A percentile compares a stretch with the other conserved stretches of the same genome.
phyloP scores from a whole-genome alignment of 1,140 invertebrate genomes.

The Pteromalus puparum region DNA sequence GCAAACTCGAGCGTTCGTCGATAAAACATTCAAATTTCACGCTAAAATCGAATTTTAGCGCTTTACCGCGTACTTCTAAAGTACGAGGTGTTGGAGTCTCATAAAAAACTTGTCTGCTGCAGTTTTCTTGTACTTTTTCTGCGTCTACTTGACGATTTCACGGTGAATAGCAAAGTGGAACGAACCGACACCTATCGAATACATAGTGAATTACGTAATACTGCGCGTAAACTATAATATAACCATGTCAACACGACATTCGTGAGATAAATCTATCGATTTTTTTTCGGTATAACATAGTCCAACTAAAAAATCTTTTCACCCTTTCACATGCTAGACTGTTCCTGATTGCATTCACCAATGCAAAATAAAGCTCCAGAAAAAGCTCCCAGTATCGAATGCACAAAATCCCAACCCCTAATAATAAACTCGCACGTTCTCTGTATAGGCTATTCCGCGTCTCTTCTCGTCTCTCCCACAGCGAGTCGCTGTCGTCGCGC shows the following conservation, averaged over 20 bases:
- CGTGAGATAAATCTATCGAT: too few relatives aligned
- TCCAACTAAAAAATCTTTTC: too few relatives aligned
- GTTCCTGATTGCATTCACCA: too few relatives aligned
- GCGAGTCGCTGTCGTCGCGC: background rate
- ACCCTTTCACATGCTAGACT: too few relatives aligned
- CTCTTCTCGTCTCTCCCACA: background rate
- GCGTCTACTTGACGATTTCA: background rate
- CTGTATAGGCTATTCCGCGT: too few relatives aligned
- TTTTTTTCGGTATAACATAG: too few relatives aligned
- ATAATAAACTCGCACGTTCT: too few relatives aligned
- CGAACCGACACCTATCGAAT: background rate
- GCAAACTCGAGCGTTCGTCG: background rate
- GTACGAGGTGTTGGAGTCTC: background rate
- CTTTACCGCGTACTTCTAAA: background rate
- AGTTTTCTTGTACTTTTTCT: background rate
- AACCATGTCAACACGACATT: background rate
- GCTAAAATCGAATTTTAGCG: background rate
- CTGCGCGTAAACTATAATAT: background rate
- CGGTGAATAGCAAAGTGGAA: background rate
- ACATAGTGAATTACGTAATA: background rate
- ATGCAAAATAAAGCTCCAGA: too few relatives aligned
- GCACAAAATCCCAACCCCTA: too few relatives aligned
- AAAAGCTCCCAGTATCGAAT: too few relatives aligned
- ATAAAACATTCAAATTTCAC: background rate
- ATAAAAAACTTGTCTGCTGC: background rate